Evolutionary conservation across 2,113 vertebrate species (phyloP).

Genomic region (Carassius auratus): DNA sequence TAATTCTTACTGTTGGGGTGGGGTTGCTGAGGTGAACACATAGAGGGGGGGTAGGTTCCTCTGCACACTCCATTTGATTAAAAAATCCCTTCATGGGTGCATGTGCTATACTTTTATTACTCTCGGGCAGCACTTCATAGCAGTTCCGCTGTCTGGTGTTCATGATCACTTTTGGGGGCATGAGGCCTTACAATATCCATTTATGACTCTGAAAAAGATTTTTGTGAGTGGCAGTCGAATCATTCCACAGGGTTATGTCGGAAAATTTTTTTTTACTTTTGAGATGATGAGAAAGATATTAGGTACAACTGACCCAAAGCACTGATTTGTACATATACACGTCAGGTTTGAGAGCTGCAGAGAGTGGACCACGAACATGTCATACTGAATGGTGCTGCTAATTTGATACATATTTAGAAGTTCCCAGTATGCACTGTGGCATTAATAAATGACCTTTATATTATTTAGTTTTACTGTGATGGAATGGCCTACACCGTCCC

Average conservation of each 20-base stretch:
- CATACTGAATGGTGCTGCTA: background rate
- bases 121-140: constrained; percentile 55
- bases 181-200: constrained; percentile 64
- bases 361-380: background rate
- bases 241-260: background rate
- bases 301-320: background rate
- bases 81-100: constrained; percentile 70
- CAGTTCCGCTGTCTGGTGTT: constrained; percentile 38
- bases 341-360: background rate
- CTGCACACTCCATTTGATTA: constrained; percentile 74
- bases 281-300: background rate
- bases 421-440: no score
- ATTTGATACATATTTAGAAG: background rate
- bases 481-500: no score
- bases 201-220: constrained; percentile 2
- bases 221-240: background rate
- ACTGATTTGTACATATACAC: background rate
- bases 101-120: constrained; percentile 68
- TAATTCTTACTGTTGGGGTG: constrained; percentile 74
- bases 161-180: constrained; percentile 56
- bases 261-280: background rate
- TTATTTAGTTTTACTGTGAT: no score
- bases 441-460: no score
- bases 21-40: constrained; percentile 79
- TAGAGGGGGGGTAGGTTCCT: constrained; percentile 66